Evolutionary conservation across 2,797 vertebrate species (phyloP).

Genomic region (Crax fasciolata): DNA sequence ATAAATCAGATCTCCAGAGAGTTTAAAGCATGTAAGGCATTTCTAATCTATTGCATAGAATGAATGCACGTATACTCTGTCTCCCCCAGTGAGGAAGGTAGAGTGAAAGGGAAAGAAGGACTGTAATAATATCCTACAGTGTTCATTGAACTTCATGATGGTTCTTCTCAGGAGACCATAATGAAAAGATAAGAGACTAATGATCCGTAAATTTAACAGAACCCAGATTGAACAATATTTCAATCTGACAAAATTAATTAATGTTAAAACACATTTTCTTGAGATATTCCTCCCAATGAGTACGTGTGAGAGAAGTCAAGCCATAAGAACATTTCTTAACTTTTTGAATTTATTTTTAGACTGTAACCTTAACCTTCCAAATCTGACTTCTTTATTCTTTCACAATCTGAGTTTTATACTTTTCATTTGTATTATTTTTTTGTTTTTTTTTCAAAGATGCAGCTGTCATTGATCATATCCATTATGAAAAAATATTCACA

Average conservation of each 20-base stretch:
- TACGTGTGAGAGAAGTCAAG: not conserved
- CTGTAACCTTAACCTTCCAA: not conserved
- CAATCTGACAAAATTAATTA: conserved; percentile 76
- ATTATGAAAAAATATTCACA: not conserved
- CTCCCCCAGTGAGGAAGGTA: conserved; percentile 13
- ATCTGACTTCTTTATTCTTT: not conserved
- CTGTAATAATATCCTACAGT: conserved; percentile 66
- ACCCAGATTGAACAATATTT: conserved; percentile 67
- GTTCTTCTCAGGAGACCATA: conserved; percentile 65
- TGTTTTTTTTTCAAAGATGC: not conserved
- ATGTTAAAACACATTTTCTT: conserved; percentile 63
- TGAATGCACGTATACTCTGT: not conserved
- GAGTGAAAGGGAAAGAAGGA: conserved; percentile 31
- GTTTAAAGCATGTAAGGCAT: conserved; percentile 1
- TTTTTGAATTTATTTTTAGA: not conserved
- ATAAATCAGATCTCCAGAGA: conserved; percentile 4
- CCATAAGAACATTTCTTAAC: not conserved
- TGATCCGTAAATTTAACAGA: conserved; percentile 70
- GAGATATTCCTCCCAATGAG: not conserved
- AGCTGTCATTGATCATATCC: not conserved
- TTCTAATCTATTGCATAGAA: not conserved
- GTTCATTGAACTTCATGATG: conserved; percentile 75
- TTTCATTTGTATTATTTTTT: not conserved
- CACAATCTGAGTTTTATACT: not conserved
- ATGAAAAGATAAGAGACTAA: conserved; percentile 77